Evolutionary conservation across 2,113 vertebrate species (phyloP).

Genomic region (Sylvietta virens): DNA sequence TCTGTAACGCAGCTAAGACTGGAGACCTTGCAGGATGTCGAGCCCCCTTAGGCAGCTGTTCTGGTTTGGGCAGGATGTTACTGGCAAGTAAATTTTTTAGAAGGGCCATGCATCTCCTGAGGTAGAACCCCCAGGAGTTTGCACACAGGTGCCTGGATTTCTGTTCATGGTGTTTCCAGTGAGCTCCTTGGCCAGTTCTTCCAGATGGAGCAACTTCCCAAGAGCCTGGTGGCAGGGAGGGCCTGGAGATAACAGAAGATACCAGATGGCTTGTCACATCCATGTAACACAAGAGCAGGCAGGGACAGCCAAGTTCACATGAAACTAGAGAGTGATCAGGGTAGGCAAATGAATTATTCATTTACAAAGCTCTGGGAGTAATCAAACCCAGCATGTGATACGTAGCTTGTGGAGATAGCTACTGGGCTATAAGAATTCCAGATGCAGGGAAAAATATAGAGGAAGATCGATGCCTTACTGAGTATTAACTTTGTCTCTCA

Average conservation of each 20-base stretch:
- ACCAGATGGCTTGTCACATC: conserved; percentile 45
- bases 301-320: neutral
- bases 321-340: conserved; percentile 36
- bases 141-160: neutral
- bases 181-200: neutral
- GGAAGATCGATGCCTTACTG: neutral
- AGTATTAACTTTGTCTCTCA: neutral
- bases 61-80: neutral
- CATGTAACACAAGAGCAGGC: conserved; percentile 40
- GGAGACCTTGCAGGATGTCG: neutral
- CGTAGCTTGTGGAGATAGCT: neutral
- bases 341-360: conserved; percentile 58
- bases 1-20: neutral
- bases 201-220: neutral
- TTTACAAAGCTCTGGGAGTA: conserved; percentile 14
- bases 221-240: neutral
- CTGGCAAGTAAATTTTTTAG: neutral
- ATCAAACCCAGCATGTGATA: conserved; percentile 18
- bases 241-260: neutral
- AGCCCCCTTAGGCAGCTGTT: neutral
- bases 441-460: neutral
- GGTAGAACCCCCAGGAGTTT: neutral
- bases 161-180: neutral
- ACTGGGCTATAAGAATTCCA: neutral
- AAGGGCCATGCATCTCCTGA: neutral